Percentiles rank a stretch among this genome's conserved stretches.
Conservation (phyloP, 2,113 vertebrate genomes). For the Epinephelus lanceolatus region DNA sequence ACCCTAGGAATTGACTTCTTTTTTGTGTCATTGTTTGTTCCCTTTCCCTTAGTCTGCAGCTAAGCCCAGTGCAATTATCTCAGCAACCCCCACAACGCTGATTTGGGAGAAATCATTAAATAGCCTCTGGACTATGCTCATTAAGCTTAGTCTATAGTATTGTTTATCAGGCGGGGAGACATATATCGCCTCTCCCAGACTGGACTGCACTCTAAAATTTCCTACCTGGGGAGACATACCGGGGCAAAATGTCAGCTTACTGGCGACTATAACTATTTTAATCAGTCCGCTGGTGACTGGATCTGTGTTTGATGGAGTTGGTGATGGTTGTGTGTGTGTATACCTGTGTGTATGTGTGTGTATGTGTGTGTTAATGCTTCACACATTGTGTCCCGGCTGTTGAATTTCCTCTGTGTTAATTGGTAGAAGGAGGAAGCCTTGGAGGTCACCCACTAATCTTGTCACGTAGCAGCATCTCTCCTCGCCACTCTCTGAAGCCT, state of each 20-base stretch:
- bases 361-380: constrained; percentile 33
- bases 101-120: constrained; percentile 80
- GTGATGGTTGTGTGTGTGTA: constrained; percentile 29
- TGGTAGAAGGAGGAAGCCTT: constrained; percentile 74
- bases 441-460: constrained; percentile 76
- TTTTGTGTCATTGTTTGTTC: constrained; percentile 66
- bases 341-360: constrained; percentile 38
- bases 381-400: constrained; percentile 55
- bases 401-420: constrained; percentile 76
- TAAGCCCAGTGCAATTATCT: constrained; percentile 76
- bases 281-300: constrained; percentile 50
- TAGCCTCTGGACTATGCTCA: constrained; percentile 74
- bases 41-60: constrained; percentile 61
- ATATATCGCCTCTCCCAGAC: constrained; percentile 37
- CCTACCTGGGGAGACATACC: constrained; percentile 57
- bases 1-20: constrained; percentile 47
- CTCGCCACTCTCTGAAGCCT: constrained; percentile 48
- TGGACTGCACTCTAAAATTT: constrained; percentile 33
- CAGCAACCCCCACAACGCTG: constrained; percentile 63
- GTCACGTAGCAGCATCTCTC: constrained; percentile 60
- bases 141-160: constrained; percentile 70
- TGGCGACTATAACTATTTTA: constrained; percentile 55
- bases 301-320: constrained; percentile 34
- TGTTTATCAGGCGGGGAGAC: constrained; percentile 65
- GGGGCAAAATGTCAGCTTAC: constrained; percentile 55